phyloP scores from a whole-genome alignment of 2,888 invertebrate genomes.

The Netelia melanura region DNA sequence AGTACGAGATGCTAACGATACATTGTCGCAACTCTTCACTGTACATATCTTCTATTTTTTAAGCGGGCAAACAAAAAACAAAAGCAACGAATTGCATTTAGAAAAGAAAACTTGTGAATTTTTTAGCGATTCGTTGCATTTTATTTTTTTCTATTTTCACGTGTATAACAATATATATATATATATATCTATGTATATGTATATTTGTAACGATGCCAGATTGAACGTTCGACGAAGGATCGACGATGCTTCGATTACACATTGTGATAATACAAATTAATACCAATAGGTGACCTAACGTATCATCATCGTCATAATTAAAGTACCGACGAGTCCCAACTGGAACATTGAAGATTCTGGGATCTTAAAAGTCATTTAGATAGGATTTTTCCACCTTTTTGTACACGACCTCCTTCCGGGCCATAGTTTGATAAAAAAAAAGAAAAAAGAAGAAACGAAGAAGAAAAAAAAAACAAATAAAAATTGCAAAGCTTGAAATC shows the following conservation, averaged over 20 bases:
- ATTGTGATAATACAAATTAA: slow-evolving; percentile 67
- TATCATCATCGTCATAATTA: slow-evolving; percentile 54
- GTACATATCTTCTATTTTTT: slow-evolving; percentile 80
- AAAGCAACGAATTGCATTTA: neutral
- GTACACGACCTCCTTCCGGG: slow-evolving; percentile 74
- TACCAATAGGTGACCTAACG: slow-evolving; percentile 53
- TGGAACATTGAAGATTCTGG: slow-evolving; percentile 55
- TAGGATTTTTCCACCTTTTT: slow-evolving; percentile 77
- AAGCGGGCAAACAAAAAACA: slow-evolving; percentile 66
- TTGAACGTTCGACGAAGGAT: slow-evolving; percentile 31
- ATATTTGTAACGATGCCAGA: slow-evolving; percentile 45
- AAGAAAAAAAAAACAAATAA: slow-evolving; percentile 45
- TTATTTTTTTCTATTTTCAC: slow-evolving; percentile 54
- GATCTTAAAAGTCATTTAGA: slow-evolving; percentile 67
- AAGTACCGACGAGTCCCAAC: slow-evolving; percentile 42
- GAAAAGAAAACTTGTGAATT: slow-evolving; percentile 44
- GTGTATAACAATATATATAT: neutral
- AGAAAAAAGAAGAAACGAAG: slow-evolving; percentile 65
- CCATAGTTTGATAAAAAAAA: slow-evolving; percentile 71
- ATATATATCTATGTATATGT: neutral
- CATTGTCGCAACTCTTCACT: slow-evolving; percentile 75
- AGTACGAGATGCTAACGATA: slow-evolving; percentile 30
- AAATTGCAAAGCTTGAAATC: slow-evolving; percentile 46
- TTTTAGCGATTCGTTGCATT: slow-evolving; percentile 21
- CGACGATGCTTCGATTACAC: slow-evolving; percentile 52